phyloP scores from a whole-genome alignment of 2,888 invertebrate genomes.

The Drosophila mimica region DNA sequence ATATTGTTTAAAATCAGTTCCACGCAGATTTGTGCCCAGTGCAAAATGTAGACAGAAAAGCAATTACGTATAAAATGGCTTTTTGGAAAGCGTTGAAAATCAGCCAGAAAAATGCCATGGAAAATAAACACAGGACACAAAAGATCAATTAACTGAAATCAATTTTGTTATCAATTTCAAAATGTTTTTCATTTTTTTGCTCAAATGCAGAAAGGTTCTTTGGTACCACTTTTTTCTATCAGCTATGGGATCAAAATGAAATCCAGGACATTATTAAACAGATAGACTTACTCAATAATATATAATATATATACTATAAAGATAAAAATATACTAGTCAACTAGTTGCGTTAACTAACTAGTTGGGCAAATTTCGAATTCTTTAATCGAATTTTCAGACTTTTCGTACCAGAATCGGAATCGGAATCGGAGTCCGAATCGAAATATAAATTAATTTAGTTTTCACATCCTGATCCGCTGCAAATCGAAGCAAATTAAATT shows the following conservation, averaged over 20 bases:
- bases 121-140: conserved; percentile 38
- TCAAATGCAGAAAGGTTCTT: neutral
- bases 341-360: no score
- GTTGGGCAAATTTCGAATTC: neutral
- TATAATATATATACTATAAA: neutral
- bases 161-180: neutral
- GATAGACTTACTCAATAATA: neutral
- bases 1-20: no score
- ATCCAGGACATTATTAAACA: neutral
- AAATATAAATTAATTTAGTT: neutral
- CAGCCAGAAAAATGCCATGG: conserved; percentile 32
- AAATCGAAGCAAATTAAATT: conserved; percentile 1
- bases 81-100: conserved; percentile 14
- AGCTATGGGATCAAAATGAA: neutral
- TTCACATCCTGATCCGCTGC: neutral
- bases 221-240: neutral
- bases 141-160: neutral
- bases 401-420: neutral
- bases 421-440: neutral
- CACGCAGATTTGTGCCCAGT: neutral
- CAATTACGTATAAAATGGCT: conserved; percentile 4
- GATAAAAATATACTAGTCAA: neutral
- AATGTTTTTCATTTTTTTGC: no score
- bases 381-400: neutral
- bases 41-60: neutral